Percentiles rank a stretch among this genome's conserved stretches.
phyloP scores from a whole-genome alignment of 2,113 vertebrate species.

The Genyomyrus donnyi region DNA sequence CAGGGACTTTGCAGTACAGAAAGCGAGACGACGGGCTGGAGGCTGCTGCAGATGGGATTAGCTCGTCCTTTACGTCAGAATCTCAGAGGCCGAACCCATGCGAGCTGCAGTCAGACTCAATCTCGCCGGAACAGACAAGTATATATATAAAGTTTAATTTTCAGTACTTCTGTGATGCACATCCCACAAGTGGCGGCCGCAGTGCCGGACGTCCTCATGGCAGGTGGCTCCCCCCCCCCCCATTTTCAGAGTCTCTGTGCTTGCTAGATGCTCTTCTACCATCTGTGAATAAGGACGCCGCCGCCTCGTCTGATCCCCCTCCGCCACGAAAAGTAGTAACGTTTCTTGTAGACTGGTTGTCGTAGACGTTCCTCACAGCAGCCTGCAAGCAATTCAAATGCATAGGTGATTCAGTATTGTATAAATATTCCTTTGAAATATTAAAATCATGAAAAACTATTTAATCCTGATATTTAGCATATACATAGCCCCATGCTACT shows the following conservation, averaged over 20 bases:
- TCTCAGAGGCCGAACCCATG: not conserved
- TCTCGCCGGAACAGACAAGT: not conserved
- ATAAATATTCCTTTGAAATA: not conserved
- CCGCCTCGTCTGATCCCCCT: not conserved
- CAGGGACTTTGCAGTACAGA: not conserved
- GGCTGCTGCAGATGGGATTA: not conserved
- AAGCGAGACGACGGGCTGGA: not conserved
- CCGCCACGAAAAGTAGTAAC: not conserved
- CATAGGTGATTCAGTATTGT: not conserved
- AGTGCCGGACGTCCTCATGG: not conserved
- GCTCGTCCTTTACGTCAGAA: not conserved
- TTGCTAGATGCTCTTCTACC: not conserved
- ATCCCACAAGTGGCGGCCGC: not conserved
- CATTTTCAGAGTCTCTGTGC: not conserved
- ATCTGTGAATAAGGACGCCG: not conserved
- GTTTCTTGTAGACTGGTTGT: not conserved
- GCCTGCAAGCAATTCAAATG: not conserved
- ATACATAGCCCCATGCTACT: not conserved
- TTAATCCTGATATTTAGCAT: slow-evolving; percentile 5
- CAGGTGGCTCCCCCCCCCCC: no score
- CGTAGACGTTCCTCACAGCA: not conserved
- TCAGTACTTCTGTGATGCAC: not conserved
- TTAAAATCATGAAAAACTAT: not conserved
- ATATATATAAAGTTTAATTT: not conserved
- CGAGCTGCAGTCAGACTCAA: not conserved